Evolutionary conservation across 2,797 vertebrate species (phyloP), one percentile per base, ranked within the genome.

Genomic region (Staurois parvus): DNA sequence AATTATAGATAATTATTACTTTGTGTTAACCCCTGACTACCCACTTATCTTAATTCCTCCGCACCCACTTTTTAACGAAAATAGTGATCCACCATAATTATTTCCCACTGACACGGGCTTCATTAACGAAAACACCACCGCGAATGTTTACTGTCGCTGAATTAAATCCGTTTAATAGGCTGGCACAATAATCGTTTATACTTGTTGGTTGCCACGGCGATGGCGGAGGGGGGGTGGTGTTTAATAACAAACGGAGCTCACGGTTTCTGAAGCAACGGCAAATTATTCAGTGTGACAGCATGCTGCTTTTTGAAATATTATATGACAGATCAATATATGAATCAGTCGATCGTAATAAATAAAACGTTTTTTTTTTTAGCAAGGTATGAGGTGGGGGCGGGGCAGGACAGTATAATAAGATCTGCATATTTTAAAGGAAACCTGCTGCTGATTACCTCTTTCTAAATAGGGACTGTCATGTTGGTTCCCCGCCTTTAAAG

Each of bases 211-310:
- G 88, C 91, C 90, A 89, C 84, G 73, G 87, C 90, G 88, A 88
- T 17, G 32, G 83, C 78, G 86, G 88, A 80, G 87, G 13, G 17
- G 45, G 48, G 48, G n/a, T n/a, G 48, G 17, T 28, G 85, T 86
- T 85, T 88, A 90, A 89, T 88, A 90, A 88, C 81, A 85, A 90
- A 90, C 88, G 21, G 88, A 89, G 82, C 84, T 87, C 84, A 79
- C 32, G 76, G 82, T 87, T 89, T 88, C 88, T 88, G 81, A 90
- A 90, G 89, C 90, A 82, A 80, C 89, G 26, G 52, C 13, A 24
- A 30, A 52, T 34, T 67, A 79, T 68, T 42, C 59, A 79, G 32
- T 79, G 72, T 75, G 64, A 28, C 90, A 90, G 91, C 30, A 81
- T 89, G 88, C 87, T 90, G 82, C 88, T 52, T 37, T 72, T 79